Evolutionary conservation across 2,113 vertebrate genomes (phyloP).

Genomic region (Haliaeetus leucogaster): DNA sequence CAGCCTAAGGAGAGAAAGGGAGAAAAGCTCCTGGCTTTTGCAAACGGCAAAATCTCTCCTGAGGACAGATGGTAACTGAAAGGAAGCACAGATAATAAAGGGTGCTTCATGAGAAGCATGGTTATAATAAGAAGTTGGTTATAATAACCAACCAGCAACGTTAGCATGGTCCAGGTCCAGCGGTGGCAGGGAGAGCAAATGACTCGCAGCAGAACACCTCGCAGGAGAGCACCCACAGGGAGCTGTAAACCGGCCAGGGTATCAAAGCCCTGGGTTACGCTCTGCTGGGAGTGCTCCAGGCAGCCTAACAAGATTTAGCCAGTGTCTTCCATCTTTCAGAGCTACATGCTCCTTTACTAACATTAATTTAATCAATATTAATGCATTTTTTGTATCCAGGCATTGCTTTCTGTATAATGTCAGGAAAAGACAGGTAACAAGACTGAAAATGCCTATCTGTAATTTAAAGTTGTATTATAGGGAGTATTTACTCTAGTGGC

Average conservation of each 20-base stretch:
- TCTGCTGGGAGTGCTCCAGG: neutral
- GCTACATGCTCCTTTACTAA: neutral
- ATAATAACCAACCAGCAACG: rapidly evolving
- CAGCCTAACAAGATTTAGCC: neutral
- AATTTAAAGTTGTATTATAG: neutral
- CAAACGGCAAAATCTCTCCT: neutral
- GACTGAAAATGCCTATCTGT: neutral
- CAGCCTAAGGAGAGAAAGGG: neutral
- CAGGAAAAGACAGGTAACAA: neutral
- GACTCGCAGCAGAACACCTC: neutral
- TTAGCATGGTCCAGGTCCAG: neutral
- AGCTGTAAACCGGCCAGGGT: neutral
- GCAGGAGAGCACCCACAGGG: neutral
- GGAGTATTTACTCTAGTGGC: neutral
- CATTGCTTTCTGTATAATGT: neutral
- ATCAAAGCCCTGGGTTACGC: neutral
- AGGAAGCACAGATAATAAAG: neutral
- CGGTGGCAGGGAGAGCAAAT: neutral
- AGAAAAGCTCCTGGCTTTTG: neutral
- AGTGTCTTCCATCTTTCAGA: neutral
- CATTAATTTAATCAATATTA: neutral
- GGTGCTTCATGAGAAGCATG: neutral
- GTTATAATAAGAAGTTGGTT: neutral
- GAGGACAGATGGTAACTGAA: neutral
- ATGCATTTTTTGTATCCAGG: neutral